A percentile compares a stretch with the other conserved stretches of the same genome.
Conservation (phyloP, 2,113 vertebrate genomes). For the Colius striatus region DNA sequence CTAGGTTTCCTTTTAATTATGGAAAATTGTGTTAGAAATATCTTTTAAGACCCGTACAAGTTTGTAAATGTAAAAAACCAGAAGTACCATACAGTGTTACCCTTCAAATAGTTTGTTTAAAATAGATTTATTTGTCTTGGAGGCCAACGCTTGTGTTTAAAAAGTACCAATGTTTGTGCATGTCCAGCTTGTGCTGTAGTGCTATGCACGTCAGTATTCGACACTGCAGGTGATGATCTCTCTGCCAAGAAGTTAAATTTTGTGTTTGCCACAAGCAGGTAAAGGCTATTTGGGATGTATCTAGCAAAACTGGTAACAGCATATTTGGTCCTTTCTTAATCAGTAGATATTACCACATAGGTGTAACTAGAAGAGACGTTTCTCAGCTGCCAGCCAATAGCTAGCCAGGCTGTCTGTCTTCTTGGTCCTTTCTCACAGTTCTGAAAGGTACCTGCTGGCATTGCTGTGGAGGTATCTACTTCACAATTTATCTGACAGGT, state of each 20-base stretch:
- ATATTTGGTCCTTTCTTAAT: not conserved
- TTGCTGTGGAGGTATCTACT: slow-evolving; percentile 13
- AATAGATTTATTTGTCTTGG: not conserved
- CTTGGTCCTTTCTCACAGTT: not conserved
- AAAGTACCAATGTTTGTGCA: not conserved
- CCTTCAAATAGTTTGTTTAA: not conserved
- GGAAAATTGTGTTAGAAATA: not conserved
- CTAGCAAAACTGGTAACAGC: not conserved
- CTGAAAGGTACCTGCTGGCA: slow-evolving; percentile 33
- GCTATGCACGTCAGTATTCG: not conserved
- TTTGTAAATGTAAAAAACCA: not conserved
- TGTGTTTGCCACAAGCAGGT: not conserved
- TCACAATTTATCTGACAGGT: slow-evolving; percentile 59
- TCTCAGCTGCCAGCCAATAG: not conserved
- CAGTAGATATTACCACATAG: not conserved
- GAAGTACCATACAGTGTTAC: not conserved
- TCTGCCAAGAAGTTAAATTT: not conserved
- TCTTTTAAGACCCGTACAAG: not conserved
- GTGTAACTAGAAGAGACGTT: not conserved
- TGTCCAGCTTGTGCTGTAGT: not conserved
- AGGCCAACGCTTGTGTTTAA: not conserved
- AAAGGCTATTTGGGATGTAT: not conserved
- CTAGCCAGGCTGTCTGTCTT: not conserved
- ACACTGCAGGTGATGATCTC: not conserved
- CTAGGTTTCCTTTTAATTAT: not conserved